Conservation (phyloP, 2,113 vertebrate species). For the Kryptolebias marmoratus region DNA sequence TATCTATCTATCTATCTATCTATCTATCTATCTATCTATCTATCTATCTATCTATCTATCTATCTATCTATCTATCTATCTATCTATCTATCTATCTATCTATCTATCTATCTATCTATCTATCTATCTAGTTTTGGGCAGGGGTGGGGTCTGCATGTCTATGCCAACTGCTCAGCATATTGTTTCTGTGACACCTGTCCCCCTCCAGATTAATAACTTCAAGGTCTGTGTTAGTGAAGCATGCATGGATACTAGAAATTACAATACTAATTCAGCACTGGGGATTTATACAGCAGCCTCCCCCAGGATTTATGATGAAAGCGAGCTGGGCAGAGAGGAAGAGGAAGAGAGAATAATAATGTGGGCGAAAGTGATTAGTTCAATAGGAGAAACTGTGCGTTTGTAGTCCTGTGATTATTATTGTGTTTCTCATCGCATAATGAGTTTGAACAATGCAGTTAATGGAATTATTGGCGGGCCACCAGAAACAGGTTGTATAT, state of each 20-base stretch:
- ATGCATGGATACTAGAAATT: constrained; percentile 72
- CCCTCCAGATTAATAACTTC: constrained; percentile 74
- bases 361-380: constrained; percentile 76
- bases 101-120: too few relatives aligned
- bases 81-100: too few relatives aligned
- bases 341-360: constrained; percentile 71
- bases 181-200: constrained; percentile 76
- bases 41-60: too few relatives aligned
- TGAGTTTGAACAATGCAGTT: constrained; percentile 84
- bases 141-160: constrained; percentile 60
- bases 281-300: constrained; percentile 71
- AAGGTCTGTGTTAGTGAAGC: constrained; percentile 65
- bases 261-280: constrained; percentile 77
- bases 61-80: background rate
- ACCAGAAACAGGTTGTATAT: constrained; percentile 77
- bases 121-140: constrained; percentile 48
- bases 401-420: constrained; percentile 81
- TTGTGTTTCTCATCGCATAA: constrained; percentile 82
- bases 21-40: too few relatives aligned
- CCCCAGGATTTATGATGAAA: constrained; percentile 71
- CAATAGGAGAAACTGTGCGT: constrained; percentile 77
- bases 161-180: constrained; percentile 68
- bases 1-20: too few relatives aligned
- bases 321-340: constrained; percentile 33
- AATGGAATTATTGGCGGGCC: constrained; percentile 83